Base-by-base conservation (phyloP, 2,797 vertebrate genomes). In the Cossypha heuglini region DNA sequence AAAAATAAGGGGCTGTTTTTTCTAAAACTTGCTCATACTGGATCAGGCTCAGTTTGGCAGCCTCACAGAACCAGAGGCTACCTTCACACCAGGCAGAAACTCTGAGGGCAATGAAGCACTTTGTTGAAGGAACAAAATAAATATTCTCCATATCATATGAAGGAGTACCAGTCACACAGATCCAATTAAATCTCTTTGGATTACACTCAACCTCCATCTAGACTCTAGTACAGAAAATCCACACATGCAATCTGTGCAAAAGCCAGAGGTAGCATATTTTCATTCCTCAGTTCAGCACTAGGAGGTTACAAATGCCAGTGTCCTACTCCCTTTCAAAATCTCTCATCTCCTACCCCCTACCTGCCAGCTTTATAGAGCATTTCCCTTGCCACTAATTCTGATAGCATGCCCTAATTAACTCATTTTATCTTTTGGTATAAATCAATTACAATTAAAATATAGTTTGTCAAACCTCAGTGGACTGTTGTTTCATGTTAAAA, bases 371-470 rank as follows among this genome's bases (percentile, higher is more conserved):
- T 84, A 96, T 58, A 91, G 75, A 84, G 68, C 35, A 92, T 97
- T 97, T 97, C 96, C 96, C 97, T 97, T 90, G 96, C 63, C 92
- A 95, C 80, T 93, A 96, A 97, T 97, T 97, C 96, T 95, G 96
- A 96, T 97, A 96, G 81, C 90, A 72, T 72, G 83, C 88, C 97
- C 97, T 97, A 97, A 98, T 98, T 97, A 98, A 97, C 97, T 98
- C 94, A 96, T 97, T 98, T 98, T 97, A 97, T 96, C 97, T 97
- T 97, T 98, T 86, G 85, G 80, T 97, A 97, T 83, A 97, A 98
- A 98, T 98, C 97, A 98, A 98, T 98, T 98, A 97, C 97, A 98
- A 98, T 98, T 98, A 98, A 98, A 98, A 97, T 91, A 97, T 94
- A 97, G 96, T 97, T 98, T 97, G 95, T 93, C 93, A 96, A 97